Evolutionary conservation across 1,140 invertebrate species (phyloP).

Genomic region (Cardiocondyla obscurior): DNA sequence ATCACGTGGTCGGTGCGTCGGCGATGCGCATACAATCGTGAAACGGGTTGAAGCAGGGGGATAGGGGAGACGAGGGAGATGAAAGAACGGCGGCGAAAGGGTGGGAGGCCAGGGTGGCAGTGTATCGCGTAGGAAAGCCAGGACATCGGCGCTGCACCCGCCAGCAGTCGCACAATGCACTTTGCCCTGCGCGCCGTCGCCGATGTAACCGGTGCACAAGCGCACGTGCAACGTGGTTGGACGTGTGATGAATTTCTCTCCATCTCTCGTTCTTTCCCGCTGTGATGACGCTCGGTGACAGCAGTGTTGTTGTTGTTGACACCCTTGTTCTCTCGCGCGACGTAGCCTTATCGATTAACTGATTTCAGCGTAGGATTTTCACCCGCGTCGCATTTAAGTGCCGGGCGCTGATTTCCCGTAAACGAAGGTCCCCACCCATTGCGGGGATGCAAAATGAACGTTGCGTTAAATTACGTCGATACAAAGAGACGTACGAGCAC

Average conservation of each 20-base stretch:
- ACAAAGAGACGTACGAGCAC: neutral
- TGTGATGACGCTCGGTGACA: constrained; percentile 22
- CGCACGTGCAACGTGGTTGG: constrained; percentile 54
- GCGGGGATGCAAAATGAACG: too few relatives aligned
- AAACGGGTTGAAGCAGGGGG: constrained; percentile 40
- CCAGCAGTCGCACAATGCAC: constrained; percentile 76
- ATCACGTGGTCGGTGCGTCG: constrained; percentile 58
- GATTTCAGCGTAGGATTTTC: too few relatives aligned
- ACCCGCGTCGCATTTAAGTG: neutral
- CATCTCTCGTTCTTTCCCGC: neutral
- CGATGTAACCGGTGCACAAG: constrained; percentile 47
- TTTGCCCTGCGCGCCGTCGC: constrained; percentile 70
- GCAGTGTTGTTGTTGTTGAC: constrained; percentile 37
- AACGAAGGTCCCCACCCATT: too few relatives aligned
- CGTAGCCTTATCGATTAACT: neutral
- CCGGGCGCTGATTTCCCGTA: neutral
- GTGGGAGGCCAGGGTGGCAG: constrained; percentile 52
- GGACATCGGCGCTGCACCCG: constrained; percentile 65
- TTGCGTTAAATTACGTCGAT: neutral
- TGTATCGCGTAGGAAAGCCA: constrained; percentile 72
- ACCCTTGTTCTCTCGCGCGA: neutral
- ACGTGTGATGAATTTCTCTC: constrained; percentile 26
- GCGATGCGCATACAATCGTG: constrained; percentile 60
- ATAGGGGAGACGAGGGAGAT: neutral
- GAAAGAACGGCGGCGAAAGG: constrained; percentile 36